phyloP scores from a whole-genome alignment of 1,140 invertebrate species.

The Manduca sexta region DNA sequence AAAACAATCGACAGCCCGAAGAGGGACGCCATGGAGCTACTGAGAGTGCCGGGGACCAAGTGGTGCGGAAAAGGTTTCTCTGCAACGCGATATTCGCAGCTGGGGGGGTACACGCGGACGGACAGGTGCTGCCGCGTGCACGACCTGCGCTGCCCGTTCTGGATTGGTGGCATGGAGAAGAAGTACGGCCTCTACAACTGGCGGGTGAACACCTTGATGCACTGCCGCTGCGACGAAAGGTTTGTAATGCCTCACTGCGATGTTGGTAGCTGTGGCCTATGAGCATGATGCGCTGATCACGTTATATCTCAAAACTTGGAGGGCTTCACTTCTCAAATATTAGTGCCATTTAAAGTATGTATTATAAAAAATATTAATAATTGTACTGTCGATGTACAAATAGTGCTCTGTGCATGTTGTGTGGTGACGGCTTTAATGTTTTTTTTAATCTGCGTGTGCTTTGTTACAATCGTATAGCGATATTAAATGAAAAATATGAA shows the following conservation, averaged over 20 bases:
- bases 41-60: slow-evolving; percentile 86
- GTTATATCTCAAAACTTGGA: too few species aligned
- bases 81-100: slow-evolving; percentile 81
- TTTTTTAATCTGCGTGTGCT: neutral
- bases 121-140: slow-evolving; percentile 90
- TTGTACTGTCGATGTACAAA: slow-evolving; percentile 3
- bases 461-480: too few species aligned
- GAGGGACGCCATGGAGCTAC: slow-evolving; percentile 75
- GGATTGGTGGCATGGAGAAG: slow-evolving; percentile 83
- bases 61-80: slow-evolving; percentile 91
- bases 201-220: slow-evolving; percentile 88
- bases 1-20: slow-evolving; percentile 45
- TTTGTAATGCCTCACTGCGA: slow-evolving; percentile 80
- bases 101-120: slow-evolving; percentile 83
- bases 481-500: too few species aligned
- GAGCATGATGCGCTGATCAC: too few species aligned
- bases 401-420: slow-evolving; percentile 11
- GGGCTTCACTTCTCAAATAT: too few species aligned
- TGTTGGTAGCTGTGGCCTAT: too few species aligned
- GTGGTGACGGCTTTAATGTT: slow-evolving; percentile 4
- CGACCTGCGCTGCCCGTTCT: slow-evolving; percentile 86
- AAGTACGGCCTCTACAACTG: slow-evolving; percentile 90
- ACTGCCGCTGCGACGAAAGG: slow-evolving; percentile 92
- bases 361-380: too few species aligned
- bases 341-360: too few species aligned